Base-by-base conservation (phyloP, 2,113 vertebrate genomes). In the Heteronetta atricapilla region DNA sequence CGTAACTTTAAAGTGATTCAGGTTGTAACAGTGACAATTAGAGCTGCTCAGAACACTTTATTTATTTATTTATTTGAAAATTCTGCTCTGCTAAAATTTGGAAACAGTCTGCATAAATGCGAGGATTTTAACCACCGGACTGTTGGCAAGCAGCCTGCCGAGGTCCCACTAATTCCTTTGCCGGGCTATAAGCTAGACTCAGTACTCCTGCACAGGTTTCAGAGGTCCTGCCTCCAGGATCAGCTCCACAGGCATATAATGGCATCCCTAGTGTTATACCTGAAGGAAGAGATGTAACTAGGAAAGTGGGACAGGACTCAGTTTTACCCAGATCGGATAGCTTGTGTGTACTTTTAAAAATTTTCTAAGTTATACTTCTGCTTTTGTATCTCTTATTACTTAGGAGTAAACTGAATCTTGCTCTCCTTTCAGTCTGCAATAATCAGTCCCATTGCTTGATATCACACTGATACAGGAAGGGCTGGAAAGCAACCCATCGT, bases 1-100 rank as follows among this genome's bases (percentile, higher is more conserved):
- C 66, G 68, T 95, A 94, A 64, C 90, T 95, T 95, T 87, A 79
- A 82, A 93, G 91, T 92, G 84, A 93, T 97, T 91, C 69, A 82
- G 77, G 90, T 84, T 92, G 31, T 89, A 94, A 93, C 84, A 74
- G 84, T 94, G 89, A 89, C 78, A 94, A 94, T 87, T 92, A 86
- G 66, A 85, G 62, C 77, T 82, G 93, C 90, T 89, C 86, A 94
- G 81, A 91, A 94, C 69, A 82, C 94, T 97, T 97, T 48, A 11
- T 48, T 48, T 48, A 6, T 46, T 46, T 42, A 11, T 48, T 46
- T 19, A 19, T 46, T 46, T 19, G n/a, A n/a, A n/a, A n/a, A n/a
- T n/a, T n/a, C 91, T 89, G 62, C 78, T 92, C 81, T 79, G 91
- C 74, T 89, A 81, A 90, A 94, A 91, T 77, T 82, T 40, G 74